A percentile compares a stretch with the other conserved stretches of the same genome.
Evolutionary conservation across 2,888 invertebrate species (phyloP).

Genomic region (Orchestes rusci): DNA sequence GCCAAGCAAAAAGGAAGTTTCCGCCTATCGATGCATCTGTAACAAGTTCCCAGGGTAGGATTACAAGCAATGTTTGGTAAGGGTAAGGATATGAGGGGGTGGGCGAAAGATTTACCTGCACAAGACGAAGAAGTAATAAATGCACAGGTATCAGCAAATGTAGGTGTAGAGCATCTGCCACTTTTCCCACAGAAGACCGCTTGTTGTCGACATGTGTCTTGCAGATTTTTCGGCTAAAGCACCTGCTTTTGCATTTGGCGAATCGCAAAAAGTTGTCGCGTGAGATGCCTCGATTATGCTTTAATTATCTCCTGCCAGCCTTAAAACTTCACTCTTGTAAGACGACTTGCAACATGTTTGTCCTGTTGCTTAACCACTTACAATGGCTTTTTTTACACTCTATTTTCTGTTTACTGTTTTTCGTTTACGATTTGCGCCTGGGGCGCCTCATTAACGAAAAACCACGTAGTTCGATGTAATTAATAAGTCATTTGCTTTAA

Average conservation of each 20-base stretch:
- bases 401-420: too few relatives aligned
- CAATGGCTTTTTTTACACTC: too few relatives aligned
- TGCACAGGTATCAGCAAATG: constrained; percentile 28
- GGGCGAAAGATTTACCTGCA: constrained; percentile 20
- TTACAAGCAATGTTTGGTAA: constrained; percentile 20
- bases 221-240: constrained; percentile 37
- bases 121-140: constrained; percentile 15
- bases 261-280: constrained; percentile 24
- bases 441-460: too few relatives aligned
- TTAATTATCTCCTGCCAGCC: constrained; percentile 19
- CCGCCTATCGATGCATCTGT: constrained; percentile 15
- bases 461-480: too few relatives aligned
- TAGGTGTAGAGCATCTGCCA: constrained; percentile 37
- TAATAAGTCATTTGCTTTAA: too few relatives aligned
- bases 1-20: too few relatives aligned
- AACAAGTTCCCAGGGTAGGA: constrained; percentile 22
- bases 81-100: too few relatives aligned
- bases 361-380: too few relatives aligned
- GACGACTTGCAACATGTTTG: constrained; percentile 4
- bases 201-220: constrained; percentile 35
- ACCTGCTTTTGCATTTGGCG: constrained; percentile 30
- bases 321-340: constrained; percentile 9
- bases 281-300: constrained; percentile 23
- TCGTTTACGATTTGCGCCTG: too few relatives aligned
- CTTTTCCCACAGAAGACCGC: constrained; percentile 34